A percentile compares a stretch with the other conserved stretches of the same genome.
phyloP scores from a whole-genome alignment of 1,140 invertebrate species.

The Octopus sinensis region DNA sequence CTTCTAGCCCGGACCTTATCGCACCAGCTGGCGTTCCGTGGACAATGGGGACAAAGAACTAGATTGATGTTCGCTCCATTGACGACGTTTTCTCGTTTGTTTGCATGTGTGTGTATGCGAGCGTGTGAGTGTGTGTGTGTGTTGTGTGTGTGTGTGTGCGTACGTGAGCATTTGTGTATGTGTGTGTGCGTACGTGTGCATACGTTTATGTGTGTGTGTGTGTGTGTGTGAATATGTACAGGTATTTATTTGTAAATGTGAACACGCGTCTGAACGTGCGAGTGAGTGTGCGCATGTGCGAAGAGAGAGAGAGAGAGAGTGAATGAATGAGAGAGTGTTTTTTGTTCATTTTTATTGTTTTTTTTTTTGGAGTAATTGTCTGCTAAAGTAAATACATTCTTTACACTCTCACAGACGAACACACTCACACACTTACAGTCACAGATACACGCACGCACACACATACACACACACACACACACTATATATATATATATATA shows the following conservation, averaged over 20 bases:
- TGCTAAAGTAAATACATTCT: too few species aligned
- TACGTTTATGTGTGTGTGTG: not conserved
- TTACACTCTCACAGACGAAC: not conserved
- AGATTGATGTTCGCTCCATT: too few species aligned
- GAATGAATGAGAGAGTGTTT: too few species aligned
- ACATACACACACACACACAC: not conserved
- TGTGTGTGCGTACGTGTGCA: not conserved
- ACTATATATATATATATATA: slow-evolving; percentile 1
- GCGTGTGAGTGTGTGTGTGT: not conserved
- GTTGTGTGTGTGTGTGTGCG: not conserved
- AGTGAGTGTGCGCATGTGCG: too few species aligned
- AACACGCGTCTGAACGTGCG: not conserved
- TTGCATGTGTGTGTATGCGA: too few species aligned
- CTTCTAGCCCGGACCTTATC: not conserved
- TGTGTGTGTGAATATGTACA: not conserved
- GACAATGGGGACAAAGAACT: too few species aligned
- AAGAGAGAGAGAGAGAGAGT: too few species aligned
- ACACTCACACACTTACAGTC: not conserved
- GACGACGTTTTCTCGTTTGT: too few species aligned
- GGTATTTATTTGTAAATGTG: not conserved
- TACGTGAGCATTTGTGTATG: not conserved
- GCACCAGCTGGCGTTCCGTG: too few species aligned
- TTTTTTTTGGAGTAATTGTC: too few species aligned
- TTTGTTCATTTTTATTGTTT: too few species aligned
- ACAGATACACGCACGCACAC: not conserved